Base-by-base conservation (phyloP, 2,888 invertebrate genomes). In the Cenopis cana region DNA sequence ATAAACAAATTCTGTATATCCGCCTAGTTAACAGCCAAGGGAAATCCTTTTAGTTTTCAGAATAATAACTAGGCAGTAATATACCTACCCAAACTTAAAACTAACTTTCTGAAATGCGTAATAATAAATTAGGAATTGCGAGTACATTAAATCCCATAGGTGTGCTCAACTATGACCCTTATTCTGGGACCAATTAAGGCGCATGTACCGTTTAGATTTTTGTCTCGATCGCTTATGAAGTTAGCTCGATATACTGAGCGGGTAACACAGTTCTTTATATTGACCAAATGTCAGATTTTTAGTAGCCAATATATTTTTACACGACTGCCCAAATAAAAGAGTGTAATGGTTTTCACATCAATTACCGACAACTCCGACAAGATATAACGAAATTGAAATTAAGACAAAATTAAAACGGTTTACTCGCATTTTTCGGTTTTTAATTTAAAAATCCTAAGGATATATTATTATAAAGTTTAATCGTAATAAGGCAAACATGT, bases 401-500 rank as follows among this genome's bases (percentile, higher is more conserved):
- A n/a, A n/a, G n/a, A 24, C 2, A 24, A 24, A 24, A 24, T 24
- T 3, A 24, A 3, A 3, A 24, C 24, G 24, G 4, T 24, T 24
- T 24, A 24, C 2, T 24, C 24, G 24, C 1, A 24, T 4, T 24
- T 24, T 3, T 24, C 4, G n/a, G 6, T n/a, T 33, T 56, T 59
- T 24, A 14, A 8, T 14, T 14, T 17, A n/a, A n/a, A n/a, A 9
- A 24, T 8, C 8, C 14, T n/a, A 29, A n/a, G n/a, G 1, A 33
- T 36, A 18, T n/a, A n/a, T n/a, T n/a, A n/a, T n/a, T n/a, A n/a
- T 50, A 9, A 18, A 5, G 17, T 29, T 46, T 6, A 54, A n/a
- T 20, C 20, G 72, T 69, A 81, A 80, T 69, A 73, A 79, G n/a
- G 78, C 66, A 77, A 78, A 72, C 90, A 90, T 56, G 83, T 76